A percentile compares a stretch with the other conserved stretches of the same genome.
phyloP scores from a whole-genome alignment of 2,888 invertebrate species.

The Abrostola tripartita region DNA sequence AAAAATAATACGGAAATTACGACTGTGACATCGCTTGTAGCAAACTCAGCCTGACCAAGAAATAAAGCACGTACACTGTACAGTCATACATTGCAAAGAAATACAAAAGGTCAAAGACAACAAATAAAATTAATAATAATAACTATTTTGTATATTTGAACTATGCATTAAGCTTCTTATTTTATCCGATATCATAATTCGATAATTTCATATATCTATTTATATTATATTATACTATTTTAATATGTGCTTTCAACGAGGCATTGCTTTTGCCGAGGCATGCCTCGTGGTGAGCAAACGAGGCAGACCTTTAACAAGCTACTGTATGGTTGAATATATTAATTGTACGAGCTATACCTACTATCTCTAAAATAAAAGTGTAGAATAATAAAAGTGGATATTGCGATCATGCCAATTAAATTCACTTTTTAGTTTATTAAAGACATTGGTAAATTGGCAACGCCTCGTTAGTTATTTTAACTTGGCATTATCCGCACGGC shows the following conservation, averaged over 20 bases:
- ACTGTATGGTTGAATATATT: not conserved
- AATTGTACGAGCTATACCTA: no score
- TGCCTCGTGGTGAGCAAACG: constrained; percentile 5
- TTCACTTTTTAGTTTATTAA: not conserved
- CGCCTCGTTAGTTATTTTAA: no score
- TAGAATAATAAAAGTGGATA: not conserved
- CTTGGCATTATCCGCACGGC: no score
- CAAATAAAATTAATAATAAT: constrained; percentile 28
- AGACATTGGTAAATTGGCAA: no score
- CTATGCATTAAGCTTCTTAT: constrained; percentile 63
- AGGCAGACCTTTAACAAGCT: not conserved
- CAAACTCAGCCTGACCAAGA: no score
- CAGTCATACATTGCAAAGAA: constrained; percentile 1
- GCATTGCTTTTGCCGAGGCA: constrained; percentile 11
- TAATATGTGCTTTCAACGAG: constrained; percentile 32
- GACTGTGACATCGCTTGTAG: no score
- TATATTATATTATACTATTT: constrained; percentile 40
- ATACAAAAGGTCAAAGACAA: constrained; percentile 11
- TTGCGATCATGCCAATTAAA: not conserved
- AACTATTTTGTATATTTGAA: constrained; percentile 52
- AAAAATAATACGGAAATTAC: no score
- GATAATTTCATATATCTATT: constrained; percentile 55
- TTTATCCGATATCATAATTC: constrained; percentile 63
- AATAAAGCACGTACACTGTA: no score
- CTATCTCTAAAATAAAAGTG: not conserved